Evolutionary conservation across 2,888 invertebrate species (phyloP).

Genomic region (Melanophora roralis): DNA sequence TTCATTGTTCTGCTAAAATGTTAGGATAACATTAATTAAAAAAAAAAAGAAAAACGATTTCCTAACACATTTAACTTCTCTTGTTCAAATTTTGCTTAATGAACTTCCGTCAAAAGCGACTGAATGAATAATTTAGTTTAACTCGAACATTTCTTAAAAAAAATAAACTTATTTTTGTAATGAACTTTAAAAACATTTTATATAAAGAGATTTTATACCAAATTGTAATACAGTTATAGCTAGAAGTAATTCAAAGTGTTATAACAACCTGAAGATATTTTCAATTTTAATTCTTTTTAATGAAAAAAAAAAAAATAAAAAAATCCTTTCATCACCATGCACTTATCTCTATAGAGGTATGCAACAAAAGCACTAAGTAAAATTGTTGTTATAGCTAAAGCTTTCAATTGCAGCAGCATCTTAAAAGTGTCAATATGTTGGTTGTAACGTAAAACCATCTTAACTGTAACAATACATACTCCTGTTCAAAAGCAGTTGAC

Average conservation of each 20-base stretch:
- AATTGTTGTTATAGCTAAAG: conserved; percentile 18
- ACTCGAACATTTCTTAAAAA: neutral
- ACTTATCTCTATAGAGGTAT: conserved; percentile 23
- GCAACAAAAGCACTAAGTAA: neutral
- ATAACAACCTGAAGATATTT: too few relatives aligned
- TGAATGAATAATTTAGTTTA: neutral
- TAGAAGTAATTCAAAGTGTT: too few relatives aligned
- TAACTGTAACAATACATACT: neutral
- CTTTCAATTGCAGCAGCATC: conserved; percentile 16
- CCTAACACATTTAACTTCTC: conserved; percentile 51
- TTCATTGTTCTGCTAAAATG: conserved; percentile 42
- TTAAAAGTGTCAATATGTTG: conserved; percentile 40
- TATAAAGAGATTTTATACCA: too few relatives aligned
- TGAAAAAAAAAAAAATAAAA: neutral
- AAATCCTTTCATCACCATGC: conserved; percentile 26
- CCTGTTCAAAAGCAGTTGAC: neutral
- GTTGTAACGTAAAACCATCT: conserved; percentile 32
- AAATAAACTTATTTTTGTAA: neutral
- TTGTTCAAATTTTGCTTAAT: conserved; percentile 31
- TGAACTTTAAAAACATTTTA: neutral
- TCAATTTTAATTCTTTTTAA: too few relatives aligned
- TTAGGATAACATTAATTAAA: conserved; percentile 58
- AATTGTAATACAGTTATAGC: too few relatives aligned
- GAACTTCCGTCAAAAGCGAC: conserved; percentile 54
- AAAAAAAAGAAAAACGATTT: conserved; percentile 57